Conservation (phyloP, 2,888 invertebrate species). For the Agrenia bidenticulata region DNA sequence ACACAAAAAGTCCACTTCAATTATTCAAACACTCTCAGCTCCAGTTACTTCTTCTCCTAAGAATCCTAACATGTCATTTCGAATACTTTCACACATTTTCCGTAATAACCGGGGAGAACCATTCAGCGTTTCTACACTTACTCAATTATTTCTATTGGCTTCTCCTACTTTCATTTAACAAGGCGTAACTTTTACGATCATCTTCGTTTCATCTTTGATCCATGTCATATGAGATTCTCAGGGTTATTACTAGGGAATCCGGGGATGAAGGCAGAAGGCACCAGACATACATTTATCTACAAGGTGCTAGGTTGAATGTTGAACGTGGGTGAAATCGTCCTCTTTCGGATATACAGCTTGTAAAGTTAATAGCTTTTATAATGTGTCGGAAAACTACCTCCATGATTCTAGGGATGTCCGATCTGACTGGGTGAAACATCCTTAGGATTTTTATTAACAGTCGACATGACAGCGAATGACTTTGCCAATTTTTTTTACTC, state of each 20-base stretch:
- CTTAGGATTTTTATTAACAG: conserved; percentile 41
- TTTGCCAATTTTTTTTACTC: conserved; percentile 42
- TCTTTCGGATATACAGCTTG: conserved; percentile 5
- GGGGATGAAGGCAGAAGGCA: too few species aligned
- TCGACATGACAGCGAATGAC: conserved; percentile 42
- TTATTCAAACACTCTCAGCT: conserved; percentile 15
- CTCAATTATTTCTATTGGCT: conserved; percentile 10
- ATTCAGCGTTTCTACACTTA: conserved; percentile 4
- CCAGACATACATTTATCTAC: too few species aligned
- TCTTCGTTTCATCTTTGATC: conserved; percentile 3
- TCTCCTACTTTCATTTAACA: neutral
- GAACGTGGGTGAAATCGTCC: neutral
- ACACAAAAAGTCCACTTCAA: conserved; percentile 20
- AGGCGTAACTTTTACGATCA: conserved; percentile 2
- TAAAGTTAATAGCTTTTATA: conserved; percentile 9
- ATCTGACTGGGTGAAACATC: conserved; percentile 34
- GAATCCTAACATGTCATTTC: neutral
- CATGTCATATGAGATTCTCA: neutral
- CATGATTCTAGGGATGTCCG: conserved; percentile 41
- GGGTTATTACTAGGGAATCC: too few species aligned
- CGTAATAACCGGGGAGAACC: conserved; percentile 3
- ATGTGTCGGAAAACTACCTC: conserved; percentile 20
- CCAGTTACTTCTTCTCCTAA: neutral
- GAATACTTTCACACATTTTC: conserved; percentile 4
- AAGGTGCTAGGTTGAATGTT: too few species aligned